Base-by-base conservation (phyloP, 2,113 vertebrate species). In the Suricata suricatta region DNA sequence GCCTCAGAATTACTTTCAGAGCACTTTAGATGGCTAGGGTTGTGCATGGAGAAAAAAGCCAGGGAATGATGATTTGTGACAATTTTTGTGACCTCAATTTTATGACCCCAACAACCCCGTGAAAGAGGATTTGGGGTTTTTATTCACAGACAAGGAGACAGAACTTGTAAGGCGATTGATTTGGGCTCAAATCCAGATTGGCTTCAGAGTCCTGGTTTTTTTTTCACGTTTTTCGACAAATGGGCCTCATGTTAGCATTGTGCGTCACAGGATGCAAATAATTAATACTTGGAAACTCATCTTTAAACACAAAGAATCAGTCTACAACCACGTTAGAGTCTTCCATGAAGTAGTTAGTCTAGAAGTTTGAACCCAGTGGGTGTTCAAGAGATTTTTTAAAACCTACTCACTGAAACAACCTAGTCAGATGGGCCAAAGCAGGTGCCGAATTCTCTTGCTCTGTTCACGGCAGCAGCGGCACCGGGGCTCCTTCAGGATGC, bases 391-490 rank as follows among this genome's bases (percentile, higher is more conserved):
- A 50, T 44, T 91, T 93, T 54, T 9, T 41, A 77, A 74, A 38
- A 81, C 52, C 68, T 52, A 0, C 16, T 91, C 50, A 5, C 12
- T 41, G 66, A 44, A 80, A 79, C 38, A 60, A 33, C 38, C 44
- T 35, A 2, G 31, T 69, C 69, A 44, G 11, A 60, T 0, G 5
- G 47, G 41, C 27, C 41, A 95, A 92, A 16, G 41, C 52, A 87
- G 38, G 57, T 63, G 35, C 74, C 74, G 83, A 57, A 76, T 80
- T 97, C 41, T 29, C n/a, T 72, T 68, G 15, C 50, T 93, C 47
- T 77, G 4, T 96, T 87, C 74, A 77, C 44, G 23, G 54, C 44
- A 91, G 72, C 76, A 35, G 14, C 10, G 38, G 68, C 38, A 33
- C 7, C 41, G 54, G 71, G 52, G 27, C 6, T 50, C 6, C 52